Base-by-base conservation (phyloP, 2,113 vertebrate genomes). In the Hypomesus transpacificus region DNA sequence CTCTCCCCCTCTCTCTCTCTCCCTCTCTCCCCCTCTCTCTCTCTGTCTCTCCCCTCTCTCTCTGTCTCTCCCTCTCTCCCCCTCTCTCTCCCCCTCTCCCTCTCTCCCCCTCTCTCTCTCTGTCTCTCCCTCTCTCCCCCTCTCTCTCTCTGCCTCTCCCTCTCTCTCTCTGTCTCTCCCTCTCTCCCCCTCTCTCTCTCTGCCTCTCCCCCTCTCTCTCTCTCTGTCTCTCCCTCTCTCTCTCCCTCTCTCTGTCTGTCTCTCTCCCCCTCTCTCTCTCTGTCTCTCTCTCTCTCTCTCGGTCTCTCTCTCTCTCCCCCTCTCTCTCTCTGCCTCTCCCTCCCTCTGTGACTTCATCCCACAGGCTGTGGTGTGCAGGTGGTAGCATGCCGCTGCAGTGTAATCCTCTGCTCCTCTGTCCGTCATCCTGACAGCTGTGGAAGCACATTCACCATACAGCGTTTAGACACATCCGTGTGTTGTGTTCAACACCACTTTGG, bases 401-500 rank as follows among this genome's bases (percentile, higher is more conserved):
- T 86, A 87, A 89, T 90, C 64, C 90, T 89, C 89, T 91, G 84
- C 89, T 89, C 75, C 87, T 87, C 88, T 91, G 94, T 95, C 94
- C 91, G 89, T 96, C 95, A 95, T 87, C 78, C 90, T 93, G 95
- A 94, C 94, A 95, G 94, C 93, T 92, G 92, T 93, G 93, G 88
- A 94, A 95, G 94, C 92, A 92, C 90, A 92, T 94, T 94, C 84
- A 88, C 92, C 92, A 94, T 92, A 94, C 93, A 92, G 93, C 93
- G 87, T 87, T 87, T 78, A 86, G 69, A 80, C 79, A 79, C 63
- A 60, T 86, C 80, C 82, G 76, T n/a, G n/a, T n/a, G n/a, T 76
- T 66, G 66, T 50, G 68, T 84, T 83, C 75, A 80, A 77, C 70
- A 50, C 75, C 74, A 73, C 75, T 80, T 70, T 75, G 78, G 78